phyloP scores from a whole-genome alignment of 1,140 invertebrate species.

The Caenorhabditis inopinata region DNA sequence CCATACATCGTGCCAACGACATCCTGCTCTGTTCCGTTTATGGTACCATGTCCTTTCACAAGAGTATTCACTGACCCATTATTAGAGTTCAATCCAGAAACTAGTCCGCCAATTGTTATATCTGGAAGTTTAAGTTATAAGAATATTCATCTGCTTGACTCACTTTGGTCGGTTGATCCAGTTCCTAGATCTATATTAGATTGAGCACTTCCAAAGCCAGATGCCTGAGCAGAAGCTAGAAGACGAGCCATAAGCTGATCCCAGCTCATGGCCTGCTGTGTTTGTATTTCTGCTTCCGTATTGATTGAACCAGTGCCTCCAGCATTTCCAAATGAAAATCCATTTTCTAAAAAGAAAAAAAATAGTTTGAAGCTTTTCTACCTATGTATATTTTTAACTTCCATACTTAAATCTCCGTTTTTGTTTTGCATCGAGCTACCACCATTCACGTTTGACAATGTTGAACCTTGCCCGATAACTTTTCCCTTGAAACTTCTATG shows the following conservation, averaged over 20 bases:
- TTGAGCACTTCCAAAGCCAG: not conserved
- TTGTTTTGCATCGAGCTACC: not conserved
- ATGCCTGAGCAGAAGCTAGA: not conserved
- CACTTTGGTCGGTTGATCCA: not conserved
- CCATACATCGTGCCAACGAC: not conserved
- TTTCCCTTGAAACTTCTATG: not conserved
- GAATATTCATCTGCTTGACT: not conserved
- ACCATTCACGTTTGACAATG: not conserved
- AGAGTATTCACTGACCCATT: not conserved
- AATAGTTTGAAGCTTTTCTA: too few relatives aligned
- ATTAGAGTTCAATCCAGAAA: constrained; percentile 6
- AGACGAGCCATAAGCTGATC: not conserved
- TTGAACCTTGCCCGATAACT: not conserved
- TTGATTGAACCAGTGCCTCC: not conserved
- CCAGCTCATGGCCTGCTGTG: not conserved
- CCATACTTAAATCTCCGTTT: not conserved
- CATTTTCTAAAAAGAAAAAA: not conserved
- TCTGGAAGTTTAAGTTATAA: not conserved
- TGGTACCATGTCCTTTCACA: not conserved
- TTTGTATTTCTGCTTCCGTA: not conserved
- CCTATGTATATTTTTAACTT: too few relatives aligned
- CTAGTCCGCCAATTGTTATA: not conserved
- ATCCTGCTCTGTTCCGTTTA: not conserved
- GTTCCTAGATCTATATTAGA: not conserved
- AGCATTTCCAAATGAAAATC: constrained; percentile 13